Evolutionary conservation across 2,888 invertebrate genomes (phyloP).

Genomic region (Caenorhabditis sp.): DNA sequence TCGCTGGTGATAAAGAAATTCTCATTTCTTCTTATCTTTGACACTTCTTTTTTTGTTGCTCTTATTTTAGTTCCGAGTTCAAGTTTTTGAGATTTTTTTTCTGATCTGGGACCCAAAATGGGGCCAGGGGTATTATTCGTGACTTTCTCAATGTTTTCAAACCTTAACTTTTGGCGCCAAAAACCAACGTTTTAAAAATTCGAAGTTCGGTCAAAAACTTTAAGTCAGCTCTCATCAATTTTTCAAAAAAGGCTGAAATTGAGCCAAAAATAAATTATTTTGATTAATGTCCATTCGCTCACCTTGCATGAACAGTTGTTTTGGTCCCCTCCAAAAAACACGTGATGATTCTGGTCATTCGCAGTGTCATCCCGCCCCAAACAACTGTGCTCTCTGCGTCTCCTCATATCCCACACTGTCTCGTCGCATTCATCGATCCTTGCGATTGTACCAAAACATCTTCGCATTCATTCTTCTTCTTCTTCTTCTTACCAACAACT

Average conservation of each 20-base stretch:
- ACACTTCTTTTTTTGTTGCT: neutral
- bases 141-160: too few relatives aligned
- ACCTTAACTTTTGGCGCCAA: too few relatives aligned
- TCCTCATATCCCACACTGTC: neutral
- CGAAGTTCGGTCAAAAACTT: too few relatives aligned
- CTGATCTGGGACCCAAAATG: too few relatives aligned
- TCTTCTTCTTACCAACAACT: neutral
- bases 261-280: too few relatives aligned
- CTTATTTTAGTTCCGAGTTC: neutral
- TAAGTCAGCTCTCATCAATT: too few relatives aligned
- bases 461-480: neutral
- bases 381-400: neutral
- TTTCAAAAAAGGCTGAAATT: too few relatives aligned
- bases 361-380: neutral
- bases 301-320: too few relatives aligned
- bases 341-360: neutral
- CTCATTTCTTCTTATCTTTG: neutral
- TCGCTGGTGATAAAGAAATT: neutral
- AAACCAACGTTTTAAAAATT: too few relatives aligned
- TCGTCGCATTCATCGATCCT: neutral
- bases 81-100: neutral
- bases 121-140: too few relatives aligned
- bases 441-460: neutral
- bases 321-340: neutral
- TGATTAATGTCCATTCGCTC: too few relatives aligned